A percentile compares a stretch with the other conserved stretches of the same genome.
Conservation (phyloP, 2,113 vertebrate genomes). For the Oryzias javanicus region DNA sequence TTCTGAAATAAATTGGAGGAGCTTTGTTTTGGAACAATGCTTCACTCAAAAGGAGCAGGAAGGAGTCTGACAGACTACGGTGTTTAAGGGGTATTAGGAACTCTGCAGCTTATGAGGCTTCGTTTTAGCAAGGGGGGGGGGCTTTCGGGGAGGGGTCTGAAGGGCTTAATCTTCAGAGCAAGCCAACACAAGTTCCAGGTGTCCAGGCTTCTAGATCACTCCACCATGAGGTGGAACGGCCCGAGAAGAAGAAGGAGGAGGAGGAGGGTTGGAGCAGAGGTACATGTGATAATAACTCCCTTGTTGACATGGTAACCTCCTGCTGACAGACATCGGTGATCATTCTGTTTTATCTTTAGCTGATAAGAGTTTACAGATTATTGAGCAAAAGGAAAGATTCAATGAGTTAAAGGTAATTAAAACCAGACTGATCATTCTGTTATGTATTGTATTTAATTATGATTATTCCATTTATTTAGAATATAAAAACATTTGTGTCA, state of each 20-base stretch:
- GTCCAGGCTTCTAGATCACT: constrained; percentile 66
- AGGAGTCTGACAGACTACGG: constrained; percentile 81
- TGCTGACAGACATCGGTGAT: not conserved
- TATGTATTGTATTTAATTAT: too few species aligned
- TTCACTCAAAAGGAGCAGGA: constrained; percentile 74
- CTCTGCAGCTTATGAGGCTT: constrained; percentile 73
- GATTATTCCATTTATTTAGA: too few species aligned
- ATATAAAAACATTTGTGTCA: too few species aligned
- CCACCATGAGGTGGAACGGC: constrained; percentile 63
- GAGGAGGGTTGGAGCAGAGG: constrained; percentile 1
- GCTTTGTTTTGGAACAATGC: constrained; percentile 68
- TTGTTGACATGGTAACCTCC: constrained; percentile 43
- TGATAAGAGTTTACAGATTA: too few species aligned
- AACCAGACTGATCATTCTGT: too few species aligned
- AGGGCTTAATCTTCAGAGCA: constrained; percentile 63
- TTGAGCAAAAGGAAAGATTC: too few species aligned
- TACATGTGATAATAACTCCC: constrained; percentile 41
- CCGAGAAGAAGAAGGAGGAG: constrained; percentile 10
- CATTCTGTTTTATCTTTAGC: too few species aligned
- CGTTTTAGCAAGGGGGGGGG: constrained; percentile 27
- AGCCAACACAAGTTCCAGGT: constrained; percentile 73
- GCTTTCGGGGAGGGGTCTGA: not conserved
- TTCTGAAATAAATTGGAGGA: constrained; percentile 31
- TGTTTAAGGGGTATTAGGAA: constrained; percentile 78
- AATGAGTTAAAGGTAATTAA: too few species aligned